Base-by-base conservation (phyloP, 2,797 vertebrate species). In the Artibeus lituratus region DNA sequence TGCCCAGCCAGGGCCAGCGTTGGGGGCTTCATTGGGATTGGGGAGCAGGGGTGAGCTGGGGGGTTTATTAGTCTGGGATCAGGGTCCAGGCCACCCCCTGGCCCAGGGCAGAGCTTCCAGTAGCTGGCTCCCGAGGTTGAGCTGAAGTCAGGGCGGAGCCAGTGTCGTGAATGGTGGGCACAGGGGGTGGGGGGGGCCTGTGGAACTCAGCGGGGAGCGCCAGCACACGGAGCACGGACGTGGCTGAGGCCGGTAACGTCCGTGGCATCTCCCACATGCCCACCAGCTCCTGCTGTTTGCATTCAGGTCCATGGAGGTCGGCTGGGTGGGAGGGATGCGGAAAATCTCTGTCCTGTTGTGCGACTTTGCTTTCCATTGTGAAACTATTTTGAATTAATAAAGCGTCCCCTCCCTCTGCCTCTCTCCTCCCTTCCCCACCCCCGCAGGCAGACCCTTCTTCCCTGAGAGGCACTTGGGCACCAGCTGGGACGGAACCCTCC, bases 211-310 rank as follows among this genome's bases (percentile, higher is more conserved):
- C 67, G 0, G 35, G 35, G 21, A 16, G 10, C 0, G 0, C 7
- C 32, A 1, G 10, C 16, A 1, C 26, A 62, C 7, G 3, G 7
- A 65, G 51, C 21, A 0, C 14, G 14, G 47, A 1, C 7, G 0
- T 2, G 16, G 19, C 47, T 5, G 5, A 4, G 15, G 4, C 0
- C 0, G 9, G 2, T 0, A 18, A 0, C 3, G 0, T 2, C 7
- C 10, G 4, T 0, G 5, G 35, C 3, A 1, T 26, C 14, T 0
- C 8, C 22, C 19, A 3, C 0, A 0, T 2, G 10, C 0, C 1
- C 0, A 4, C 3, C 15, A 0, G 0, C 55, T 16, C 37, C 14
- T 4, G 51, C 16, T 5, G 2, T 18, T 4, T 7, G 44, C 2
- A 0, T 10, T 42, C 5, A 2, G 2, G 7, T 29, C 4, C 10